Evolutionary conservation across 2,888 invertebrate species (phyloP).

Genomic region (Polydesmus complanatus): DNA sequence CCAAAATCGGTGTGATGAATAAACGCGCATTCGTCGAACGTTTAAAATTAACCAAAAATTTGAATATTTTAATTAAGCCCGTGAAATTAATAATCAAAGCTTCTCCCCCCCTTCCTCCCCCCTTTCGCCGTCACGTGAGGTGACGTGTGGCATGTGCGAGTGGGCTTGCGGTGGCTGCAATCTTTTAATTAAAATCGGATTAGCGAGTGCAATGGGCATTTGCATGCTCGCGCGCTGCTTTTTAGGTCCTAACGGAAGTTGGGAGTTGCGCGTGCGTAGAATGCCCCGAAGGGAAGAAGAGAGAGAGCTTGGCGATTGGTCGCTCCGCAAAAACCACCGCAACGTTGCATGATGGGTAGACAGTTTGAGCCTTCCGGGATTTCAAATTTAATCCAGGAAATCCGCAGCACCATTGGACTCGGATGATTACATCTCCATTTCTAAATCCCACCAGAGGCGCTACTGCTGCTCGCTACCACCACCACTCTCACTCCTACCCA

Average conservation of each 20-base stretch:
- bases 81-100: too few species aligned
- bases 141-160: not conserved
- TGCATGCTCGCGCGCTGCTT: too few species aligned
- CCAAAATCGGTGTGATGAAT: too few species aligned
- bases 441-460: not conserved
- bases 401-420: not conserved
- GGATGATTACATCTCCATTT: not conserved
- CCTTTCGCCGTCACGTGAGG: too few species aligned
- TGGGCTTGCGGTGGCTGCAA: not conserved
- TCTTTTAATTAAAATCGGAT: not conserved
- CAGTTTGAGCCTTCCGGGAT: not conserved
- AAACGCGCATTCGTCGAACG: too few species aligned
- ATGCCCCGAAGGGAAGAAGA: not conserved
- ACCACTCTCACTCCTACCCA: not conserved
- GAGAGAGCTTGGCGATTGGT: too few species aligned
- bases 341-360: not conserved
- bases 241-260: too few species aligned
- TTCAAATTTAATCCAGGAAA: not conserved
- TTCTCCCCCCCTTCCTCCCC: too few species aligned
- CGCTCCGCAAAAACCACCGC: not conserved
- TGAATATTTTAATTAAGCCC: too few species aligned
- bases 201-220: not conserved
- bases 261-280: too few species aligned
- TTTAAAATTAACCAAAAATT: too few species aligned
- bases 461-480: not conserved